A percentile compares a stretch with the other conserved stretches of the same genome.
Conservation (phyloP, 1,140 invertebrate species). For the Bathynomus jamesi region DNA sequence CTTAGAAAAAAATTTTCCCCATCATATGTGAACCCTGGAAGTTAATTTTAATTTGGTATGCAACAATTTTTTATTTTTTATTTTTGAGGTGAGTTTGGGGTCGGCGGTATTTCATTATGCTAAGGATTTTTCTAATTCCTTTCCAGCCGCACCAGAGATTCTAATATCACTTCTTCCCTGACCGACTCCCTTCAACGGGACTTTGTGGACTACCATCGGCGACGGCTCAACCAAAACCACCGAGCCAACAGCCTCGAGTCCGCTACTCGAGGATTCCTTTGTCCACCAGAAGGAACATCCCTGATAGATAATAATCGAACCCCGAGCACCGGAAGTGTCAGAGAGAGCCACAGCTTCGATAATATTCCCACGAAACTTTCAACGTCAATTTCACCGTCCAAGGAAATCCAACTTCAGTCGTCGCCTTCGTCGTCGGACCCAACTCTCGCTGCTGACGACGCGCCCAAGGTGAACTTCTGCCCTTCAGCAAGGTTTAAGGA, state of each 20-base stretch:
- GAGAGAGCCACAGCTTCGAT: slow-evolving; percentile 23
- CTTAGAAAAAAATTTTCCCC: too few species aligned
- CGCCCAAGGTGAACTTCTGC: slow-evolving; percentile 28
- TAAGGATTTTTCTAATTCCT: too few species aligned
- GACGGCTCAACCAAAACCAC: neutral
- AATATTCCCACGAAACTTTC: slow-evolving; percentile 14
- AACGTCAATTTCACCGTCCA: slow-evolving; percentile 11
- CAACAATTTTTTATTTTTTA: too few species aligned
- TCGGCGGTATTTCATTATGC: too few species aligned
- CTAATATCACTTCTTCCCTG: neutral
- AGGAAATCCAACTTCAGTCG: neutral
- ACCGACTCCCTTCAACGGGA: neutral
- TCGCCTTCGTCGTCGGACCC: slow-evolving; percentile 25
- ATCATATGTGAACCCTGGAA: too few species aligned
- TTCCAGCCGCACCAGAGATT: too few species aligned
- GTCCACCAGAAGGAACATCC: slow-evolving; percentile 8
- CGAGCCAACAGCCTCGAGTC: slow-evolving; percentile 22
- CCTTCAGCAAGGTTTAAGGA: neutral
- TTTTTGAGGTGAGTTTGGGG: too few species aligned
- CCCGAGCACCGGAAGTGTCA: slow-evolving; percentile 10
- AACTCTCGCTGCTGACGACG: slow-evolving; percentile 18
- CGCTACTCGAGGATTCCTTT: slow-evolving; percentile 23
- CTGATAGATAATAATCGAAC: neutral
- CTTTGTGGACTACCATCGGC: neutral
- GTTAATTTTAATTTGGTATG: too few species aligned